These are phyloP conservation scores for Drosophila fulvimacula DNA, from an alignment of 2,888 invertebrate genomes.

Conservation along the genomic window DNA sequence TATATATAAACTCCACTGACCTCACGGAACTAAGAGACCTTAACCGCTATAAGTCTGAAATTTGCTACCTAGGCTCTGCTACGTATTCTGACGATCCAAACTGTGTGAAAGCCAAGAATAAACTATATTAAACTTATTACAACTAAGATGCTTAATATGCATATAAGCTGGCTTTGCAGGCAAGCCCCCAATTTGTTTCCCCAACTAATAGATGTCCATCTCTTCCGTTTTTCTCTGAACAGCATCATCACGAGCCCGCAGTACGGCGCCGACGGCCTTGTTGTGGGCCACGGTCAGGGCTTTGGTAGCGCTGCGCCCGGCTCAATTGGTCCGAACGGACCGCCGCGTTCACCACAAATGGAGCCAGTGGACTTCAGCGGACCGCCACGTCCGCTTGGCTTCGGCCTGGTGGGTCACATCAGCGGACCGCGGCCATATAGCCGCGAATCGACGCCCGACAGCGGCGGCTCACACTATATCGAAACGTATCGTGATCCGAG, in stretches of 20 bases:
- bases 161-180: neutral
- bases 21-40: conserved; percentile 1
- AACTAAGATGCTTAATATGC: neutral
- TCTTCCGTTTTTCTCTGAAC: neutral
- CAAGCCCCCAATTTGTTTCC: too few species aligned
- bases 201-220: neutral
- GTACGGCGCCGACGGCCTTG: conserved; percentile 85
- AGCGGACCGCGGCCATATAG: conserved; percentile 90
- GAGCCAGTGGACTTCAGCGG: conserved; percentile 91
- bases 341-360: conserved; percentile 88
- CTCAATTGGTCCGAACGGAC: conserved; percentile 80
- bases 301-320: conserved; percentile 85
- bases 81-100: too few species aligned
- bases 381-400: conserved; percentile 88
- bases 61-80: neutral
- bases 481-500: conserved; percentile 94
- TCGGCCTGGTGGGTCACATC: conserved; percentile 86
- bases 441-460: conserved; percentile 95
- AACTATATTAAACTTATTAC: neutral
- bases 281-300: conserved; percentile 86
- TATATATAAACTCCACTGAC: neutral
- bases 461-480: conserved; percentile 94
- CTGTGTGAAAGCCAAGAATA: neutral
- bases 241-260: conserved; percentile 87
- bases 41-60: neutral